A percentile compares a stretch with the other conserved stretches of the same genome.
Conservation (phyloP, 2,888 invertebrate species). For the Rhaphigaster nebulosa region DNA sequence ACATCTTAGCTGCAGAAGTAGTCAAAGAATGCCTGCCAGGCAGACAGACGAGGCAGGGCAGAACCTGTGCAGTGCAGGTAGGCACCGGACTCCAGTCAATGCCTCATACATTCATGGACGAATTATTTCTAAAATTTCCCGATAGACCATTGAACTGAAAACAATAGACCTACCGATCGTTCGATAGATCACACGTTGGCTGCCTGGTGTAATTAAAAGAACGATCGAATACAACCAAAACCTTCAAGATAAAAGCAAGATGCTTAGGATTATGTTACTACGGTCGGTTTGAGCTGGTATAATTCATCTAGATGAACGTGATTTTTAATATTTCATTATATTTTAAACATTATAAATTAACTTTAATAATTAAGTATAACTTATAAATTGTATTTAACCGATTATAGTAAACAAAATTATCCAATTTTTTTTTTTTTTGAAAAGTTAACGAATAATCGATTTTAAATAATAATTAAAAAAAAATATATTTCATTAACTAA, state of each 20-base stretch:
- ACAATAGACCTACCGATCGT: neutral
- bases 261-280: neutral
- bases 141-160: neutral
- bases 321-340: no score
- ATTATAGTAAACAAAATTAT: neutral
- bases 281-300: neutral
- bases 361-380: neutral
- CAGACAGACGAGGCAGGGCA: neutral
- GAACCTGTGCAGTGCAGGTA: constrained; percentile 6
- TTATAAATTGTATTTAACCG: neutral
- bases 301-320: no score
- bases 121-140: constrained; percentile 4
- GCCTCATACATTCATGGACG: neutral
- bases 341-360: neutral
- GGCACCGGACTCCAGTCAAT: neutral
- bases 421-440: no score
- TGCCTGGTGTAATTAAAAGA: neutral
- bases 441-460: no score
- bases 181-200: neutral
- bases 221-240: neutral
- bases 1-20: neutral
- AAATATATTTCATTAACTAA: no score
- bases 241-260: no score
- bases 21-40: neutral
- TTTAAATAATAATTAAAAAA: no score